These are phyloP conservation scores for Catharus fuscescens DNA, from an alignment of 2,113 vertebrate species.

Conservation along the genomic window DNA sequence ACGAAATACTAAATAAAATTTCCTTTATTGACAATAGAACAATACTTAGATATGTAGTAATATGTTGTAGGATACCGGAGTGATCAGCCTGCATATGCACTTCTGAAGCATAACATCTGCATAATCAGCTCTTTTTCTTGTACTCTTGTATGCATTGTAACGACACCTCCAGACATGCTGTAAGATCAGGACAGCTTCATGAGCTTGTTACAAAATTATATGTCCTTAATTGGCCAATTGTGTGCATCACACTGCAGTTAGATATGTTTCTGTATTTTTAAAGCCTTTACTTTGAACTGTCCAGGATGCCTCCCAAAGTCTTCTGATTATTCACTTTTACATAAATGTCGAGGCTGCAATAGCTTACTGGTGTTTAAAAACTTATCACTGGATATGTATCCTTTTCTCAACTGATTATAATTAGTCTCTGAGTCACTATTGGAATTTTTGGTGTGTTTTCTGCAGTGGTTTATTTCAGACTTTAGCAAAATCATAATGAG, in stretches of 20 bases:
- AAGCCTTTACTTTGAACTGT: neutral
- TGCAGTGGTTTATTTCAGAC: neutral
- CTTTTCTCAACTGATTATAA: neutral
- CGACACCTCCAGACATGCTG: neutral
- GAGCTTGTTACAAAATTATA: neutral
- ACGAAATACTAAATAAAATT: neutral
- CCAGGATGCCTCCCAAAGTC: neutral
- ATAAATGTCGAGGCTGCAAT: neutral
- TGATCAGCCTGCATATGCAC: neutral
- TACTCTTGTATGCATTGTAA: neutral
- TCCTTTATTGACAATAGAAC: neutral
- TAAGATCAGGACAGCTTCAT: neutral
- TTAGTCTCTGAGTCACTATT: neutral
- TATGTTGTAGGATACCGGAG: neutral
- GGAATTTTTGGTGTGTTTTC: neutral
- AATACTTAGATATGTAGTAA: neutral
- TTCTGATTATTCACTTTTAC: neutral
- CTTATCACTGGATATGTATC: too few relatives aligned
- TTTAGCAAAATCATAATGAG: neutral
- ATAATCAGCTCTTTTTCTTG: neutral
- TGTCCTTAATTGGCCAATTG: neutral
- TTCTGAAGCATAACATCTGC: neutral
- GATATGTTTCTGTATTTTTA: neutral
- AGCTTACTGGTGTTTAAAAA: neutral
- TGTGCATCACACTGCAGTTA: neutral